These are phyloP conservation scores for Drosophila baimaii DNA, from an alignment of 1,140 invertebrate species.

Conservation along the genomic window DNA sequence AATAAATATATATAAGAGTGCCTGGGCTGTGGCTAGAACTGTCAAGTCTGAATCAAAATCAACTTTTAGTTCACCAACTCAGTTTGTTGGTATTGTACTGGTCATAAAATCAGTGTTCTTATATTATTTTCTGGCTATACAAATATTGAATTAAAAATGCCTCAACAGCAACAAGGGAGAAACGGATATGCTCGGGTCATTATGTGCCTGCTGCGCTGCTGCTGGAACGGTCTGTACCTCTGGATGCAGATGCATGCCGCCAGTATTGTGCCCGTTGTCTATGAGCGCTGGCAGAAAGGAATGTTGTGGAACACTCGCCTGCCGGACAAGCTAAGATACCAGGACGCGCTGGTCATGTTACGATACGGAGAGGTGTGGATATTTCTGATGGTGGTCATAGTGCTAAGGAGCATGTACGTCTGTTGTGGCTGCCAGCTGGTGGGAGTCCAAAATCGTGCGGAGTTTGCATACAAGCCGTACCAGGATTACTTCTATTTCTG, in stretches of 20 bases:
- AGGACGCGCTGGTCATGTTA: background rate
- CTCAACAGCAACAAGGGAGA: background rate
- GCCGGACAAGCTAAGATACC: background rate
- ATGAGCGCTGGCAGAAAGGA: background rate
- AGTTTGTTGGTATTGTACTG: background rate
- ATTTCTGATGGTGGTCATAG: background rate
- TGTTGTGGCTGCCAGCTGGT: background rate
- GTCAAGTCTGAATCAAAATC: background rate
- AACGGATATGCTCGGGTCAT: background rate
- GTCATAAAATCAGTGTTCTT: background rate
- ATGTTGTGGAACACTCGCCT: background rate
- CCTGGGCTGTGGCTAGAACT: background rate
- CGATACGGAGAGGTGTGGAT: background rate
- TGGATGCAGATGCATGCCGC: slow-evolving; percentile 34
- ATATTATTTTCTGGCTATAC: no score
- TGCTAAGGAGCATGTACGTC: background rate
- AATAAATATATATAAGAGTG: no score
- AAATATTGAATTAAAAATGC: slow-evolving; percentile 9
- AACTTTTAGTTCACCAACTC: background rate
- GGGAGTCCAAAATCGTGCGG: background rate
- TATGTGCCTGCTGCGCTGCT: background rate
- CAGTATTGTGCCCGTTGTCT: background rate
- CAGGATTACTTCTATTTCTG: no score
- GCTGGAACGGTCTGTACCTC: background rate
- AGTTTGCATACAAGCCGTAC: rapidly evolving